phyloP scores from a whole-genome alignment of 2,113 vertebrate species.

The Leucosticte australis region DNA sequence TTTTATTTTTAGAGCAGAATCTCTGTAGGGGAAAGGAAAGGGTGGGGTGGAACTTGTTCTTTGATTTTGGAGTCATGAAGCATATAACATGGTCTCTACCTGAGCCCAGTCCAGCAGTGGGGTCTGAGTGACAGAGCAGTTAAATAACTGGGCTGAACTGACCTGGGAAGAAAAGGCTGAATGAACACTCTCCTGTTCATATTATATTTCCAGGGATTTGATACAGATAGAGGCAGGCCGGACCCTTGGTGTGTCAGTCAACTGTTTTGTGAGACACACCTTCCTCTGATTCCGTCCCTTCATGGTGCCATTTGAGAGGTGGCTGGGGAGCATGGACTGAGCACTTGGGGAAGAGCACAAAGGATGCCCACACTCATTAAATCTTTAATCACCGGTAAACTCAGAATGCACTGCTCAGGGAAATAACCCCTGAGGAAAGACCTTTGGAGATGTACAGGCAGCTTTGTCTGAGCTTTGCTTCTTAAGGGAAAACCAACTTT shows the following conservation, averaged over 20 bases:
- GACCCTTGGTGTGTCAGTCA: background rate
- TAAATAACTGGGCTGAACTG: background rate
- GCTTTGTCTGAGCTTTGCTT: background rate
- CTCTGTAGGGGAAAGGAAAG: background rate
- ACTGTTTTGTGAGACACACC: background rate
- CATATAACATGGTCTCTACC: background rate
- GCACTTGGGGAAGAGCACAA: rapidly evolving
- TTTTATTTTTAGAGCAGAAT: background rate
- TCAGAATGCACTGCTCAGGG: background rate
- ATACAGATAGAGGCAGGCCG: background rate
- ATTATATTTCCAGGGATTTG: background rate
- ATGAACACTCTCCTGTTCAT: background rate
- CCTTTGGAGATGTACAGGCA: background rate
- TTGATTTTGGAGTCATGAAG: background rate
- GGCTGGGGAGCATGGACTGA: background rate
- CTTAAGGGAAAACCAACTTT: background rate
- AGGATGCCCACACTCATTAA: background rate
- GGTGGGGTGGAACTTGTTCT: background rate
- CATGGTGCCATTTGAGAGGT: rapidly evolving
- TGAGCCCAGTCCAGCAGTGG: background rate
- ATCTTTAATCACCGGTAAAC: background rate
- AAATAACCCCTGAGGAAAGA: background rate
- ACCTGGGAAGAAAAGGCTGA: background rate
- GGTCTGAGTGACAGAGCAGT: background rate
- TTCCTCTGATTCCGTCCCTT: background rate